A percentile compares a stretch with the other conserved stretches of the same genome.
phyloP scores from a whole-genome alignment of 1,140 invertebrate genomes.

The Ridgeia piscesae region DNA sequence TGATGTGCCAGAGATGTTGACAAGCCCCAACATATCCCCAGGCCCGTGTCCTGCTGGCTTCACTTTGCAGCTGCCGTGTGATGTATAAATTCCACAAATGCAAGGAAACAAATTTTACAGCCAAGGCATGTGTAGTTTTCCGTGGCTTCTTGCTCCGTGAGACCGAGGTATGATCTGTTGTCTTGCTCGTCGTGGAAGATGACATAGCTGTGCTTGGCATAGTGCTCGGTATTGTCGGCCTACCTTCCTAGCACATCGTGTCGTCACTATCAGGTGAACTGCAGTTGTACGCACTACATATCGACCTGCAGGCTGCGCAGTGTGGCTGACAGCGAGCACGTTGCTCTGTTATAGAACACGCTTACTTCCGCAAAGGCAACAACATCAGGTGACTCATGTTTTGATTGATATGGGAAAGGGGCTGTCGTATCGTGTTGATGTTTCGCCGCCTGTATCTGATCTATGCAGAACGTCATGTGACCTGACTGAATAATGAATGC shows the following conservation, averaged over 20 bases:
- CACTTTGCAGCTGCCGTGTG: neutral
- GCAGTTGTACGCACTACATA: neutral
- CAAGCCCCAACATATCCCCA: neutral
- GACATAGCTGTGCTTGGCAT: no score
- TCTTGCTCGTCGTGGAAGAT: no score
- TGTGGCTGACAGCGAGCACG: neutral
- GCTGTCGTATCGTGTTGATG: neutral
- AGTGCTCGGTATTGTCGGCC: no score
- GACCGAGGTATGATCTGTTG: neutral
- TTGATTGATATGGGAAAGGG: neutral
- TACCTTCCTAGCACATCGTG: no score
- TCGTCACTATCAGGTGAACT: neutral
- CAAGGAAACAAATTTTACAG: neutral
- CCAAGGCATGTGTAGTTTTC: neutral
- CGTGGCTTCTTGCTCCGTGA: neutral
- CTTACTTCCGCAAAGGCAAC: neutral
- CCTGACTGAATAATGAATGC: neutral
- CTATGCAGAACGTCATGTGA: neutral
- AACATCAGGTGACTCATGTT: neutral
- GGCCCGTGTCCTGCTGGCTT: neutral
- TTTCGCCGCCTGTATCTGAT: neutral
- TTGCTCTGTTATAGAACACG: neutral
- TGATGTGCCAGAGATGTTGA: neutral
- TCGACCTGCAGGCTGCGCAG: neutral
- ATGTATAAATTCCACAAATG: neutral